phyloP scores from a whole-genome alignment of 2,797 vertebrate species.

The Hybognathus amarus region DNA sequence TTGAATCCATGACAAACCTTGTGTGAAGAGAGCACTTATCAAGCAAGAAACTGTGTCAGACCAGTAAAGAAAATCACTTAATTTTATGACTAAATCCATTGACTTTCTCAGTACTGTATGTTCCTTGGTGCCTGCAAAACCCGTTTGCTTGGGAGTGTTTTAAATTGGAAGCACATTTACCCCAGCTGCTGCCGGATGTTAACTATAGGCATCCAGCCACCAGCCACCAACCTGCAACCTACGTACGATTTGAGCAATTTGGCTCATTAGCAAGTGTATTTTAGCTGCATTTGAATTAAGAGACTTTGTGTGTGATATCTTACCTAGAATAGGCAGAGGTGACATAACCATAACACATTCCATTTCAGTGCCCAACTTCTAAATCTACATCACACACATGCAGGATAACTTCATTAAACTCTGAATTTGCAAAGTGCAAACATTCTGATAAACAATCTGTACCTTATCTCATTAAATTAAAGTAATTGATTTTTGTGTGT shows the following conservation, averaged over 20 bases:
- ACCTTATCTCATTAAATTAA: conserved; percentile 50
- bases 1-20: conserved; percentile 6
- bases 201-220: conserved; percentile 27
- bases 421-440: conserved; percentile 32
- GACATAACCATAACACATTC: conserved; percentile 34
- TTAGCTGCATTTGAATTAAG: conserved; percentile 37
- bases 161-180: conserved; percentile 9
- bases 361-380: not conserved
- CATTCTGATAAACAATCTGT: conserved; percentile 45
- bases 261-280: conserved; percentile 36
- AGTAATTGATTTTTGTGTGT: conserved; percentile 45
- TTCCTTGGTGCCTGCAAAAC: conserved; percentile 24
- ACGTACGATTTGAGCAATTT: conserved; percentile 29
- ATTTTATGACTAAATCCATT: conserved; percentile 11
- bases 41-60: not conserved
- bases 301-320: conserved; percentile 36
- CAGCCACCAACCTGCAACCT: conserved; percentile 29
- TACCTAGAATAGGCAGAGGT: conserved; percentile 48
- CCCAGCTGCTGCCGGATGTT: conserved; percentile 12
- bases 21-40: conserved; percentile 13
- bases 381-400: conserved; percentile 24
- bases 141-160: conserved; percentile 19
- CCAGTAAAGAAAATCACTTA: conserved; percentile 16
- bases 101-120: not conserved
- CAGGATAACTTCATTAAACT: conserved; percentile 35